Base-by-base conservation (phyloP, 2,888 invertebrate genomes). In the Brachyopa scutellaris region DNA sequence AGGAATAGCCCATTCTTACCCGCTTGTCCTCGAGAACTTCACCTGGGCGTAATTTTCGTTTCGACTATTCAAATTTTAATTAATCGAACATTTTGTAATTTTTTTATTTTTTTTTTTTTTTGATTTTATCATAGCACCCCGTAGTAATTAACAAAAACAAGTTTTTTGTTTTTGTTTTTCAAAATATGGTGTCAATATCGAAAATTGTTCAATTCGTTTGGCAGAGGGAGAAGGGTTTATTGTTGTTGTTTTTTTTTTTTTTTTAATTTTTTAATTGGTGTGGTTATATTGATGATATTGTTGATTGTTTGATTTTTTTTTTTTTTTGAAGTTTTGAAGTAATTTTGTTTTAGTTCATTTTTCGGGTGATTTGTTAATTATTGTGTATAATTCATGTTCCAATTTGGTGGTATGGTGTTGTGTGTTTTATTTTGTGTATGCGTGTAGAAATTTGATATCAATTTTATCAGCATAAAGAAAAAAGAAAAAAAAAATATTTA, bases 11-110 rank as follows among this genome's bases (percentile, higher is more conserved):
- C 57, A 64, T 76, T 69, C 91, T 96, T 95, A 97, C 97, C 97
- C 96, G 96, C 93, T 95, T 96, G 91, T 97, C 97, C 92, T 96
- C 96, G 93, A 96, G 92, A 91, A 97, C 95, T 94, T 97, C 97
- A 91, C 97, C 97, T 88, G 97, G 97, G 89, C 97, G 96, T 92
- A 97, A 95, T 94, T 96, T 82, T 53, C 82, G 77, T 66, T 82
- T 82, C 8, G 64, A 77, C 82, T 82, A 66, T 72, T 55, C 53
- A 3, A 40, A 53, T 62, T 49, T 40, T 3, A 19, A 42, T 55
- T 9, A 38, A 55, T 21, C 31, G 26, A 55, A 40, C 67, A 64
- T 61, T n/a, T n/a, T n/a, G n/a, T n/a, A n/a, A 74, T 89, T 87
- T 88, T 88, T 83, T 61, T 55, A 26, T 26, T 69, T 62, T 70